Conservation (phyloP, 2,888 invertebrate genomes). For the Microctonus brassicae region DNA sequence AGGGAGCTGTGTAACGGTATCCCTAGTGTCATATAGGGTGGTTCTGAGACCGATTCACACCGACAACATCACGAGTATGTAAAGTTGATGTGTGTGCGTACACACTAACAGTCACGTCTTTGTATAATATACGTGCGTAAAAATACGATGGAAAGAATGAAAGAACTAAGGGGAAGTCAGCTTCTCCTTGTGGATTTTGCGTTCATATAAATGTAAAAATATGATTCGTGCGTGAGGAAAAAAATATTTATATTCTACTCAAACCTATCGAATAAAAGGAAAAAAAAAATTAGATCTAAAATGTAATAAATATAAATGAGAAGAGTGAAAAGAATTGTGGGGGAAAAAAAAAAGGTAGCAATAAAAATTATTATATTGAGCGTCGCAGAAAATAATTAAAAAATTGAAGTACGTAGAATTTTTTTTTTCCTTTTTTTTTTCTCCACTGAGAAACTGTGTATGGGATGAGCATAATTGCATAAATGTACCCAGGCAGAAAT, state of each 20-base stretch:
- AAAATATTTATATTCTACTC: not conserved
- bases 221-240: not conserved
- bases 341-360: not conserved
- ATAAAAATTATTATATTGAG: not conserved
- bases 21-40: slow-evolving; percentile 28
- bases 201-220: not conserved
- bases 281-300: not conserved
- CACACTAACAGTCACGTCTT: slow-evolving; percentile 14
- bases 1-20: slow-evolving; percentile 32
- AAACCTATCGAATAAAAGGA: no score
- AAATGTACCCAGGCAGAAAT: slow-evolving; percentile 27
- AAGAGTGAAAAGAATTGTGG: not conserved
- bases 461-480: slow-evolving; percentile 27
- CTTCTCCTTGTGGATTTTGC: slow-evolving; percentile 4
- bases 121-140: slow-evolving; percentile 16
- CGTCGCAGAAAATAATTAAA: not conserved
- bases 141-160: slow-evolving; percentile 11
- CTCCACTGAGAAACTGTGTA: not conserved
- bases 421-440: no score
- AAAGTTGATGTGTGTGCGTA: not conserved
- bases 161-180: slow-evolving; percentile 3
- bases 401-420: not conserved
- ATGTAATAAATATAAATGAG: not conserved
- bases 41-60: slow-evolving; percentile 20
- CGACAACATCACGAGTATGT: slow-evolving; percentile 1